Base-by-base conservation (phyloP, 2,797 vertebrate genomes). In the Danio aesculapii region DNA sequence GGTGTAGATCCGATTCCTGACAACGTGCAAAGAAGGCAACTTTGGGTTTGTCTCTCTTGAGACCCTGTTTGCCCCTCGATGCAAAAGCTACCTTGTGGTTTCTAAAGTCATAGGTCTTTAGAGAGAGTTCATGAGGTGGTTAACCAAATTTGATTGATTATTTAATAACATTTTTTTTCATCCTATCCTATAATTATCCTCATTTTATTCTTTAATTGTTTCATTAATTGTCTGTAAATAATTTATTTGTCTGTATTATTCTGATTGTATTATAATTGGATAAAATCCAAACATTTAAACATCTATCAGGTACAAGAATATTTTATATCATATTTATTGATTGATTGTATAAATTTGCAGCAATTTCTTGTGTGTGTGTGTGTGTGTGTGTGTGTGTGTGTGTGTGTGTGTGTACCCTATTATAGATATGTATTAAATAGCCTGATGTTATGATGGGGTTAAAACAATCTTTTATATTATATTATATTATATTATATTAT, bases 1-100 rank as follows among this genome's bases (percentile, higher is more conserved):
- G 77, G 72, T 82, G 78, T 84, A 64, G 77, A 78, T 72, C 72
- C 58, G 43, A 75, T 72, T 83, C 63, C 73, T 72, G 75, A 85
- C 78, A 83, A 82, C 47, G 70, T 86, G 82, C 81, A 86, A 86
- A 86, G 74, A 81, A 62, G 71, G 50, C 73, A 81, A 79, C 75
- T 84, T 46, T 68, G 47, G 67, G 57, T 44, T 72, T 63, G 52
- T 49, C 75, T 52, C 58, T 85, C 76, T 46, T 6, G 76, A 84
- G 83, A 83, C 58, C 57, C 58, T 46, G 75, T 69, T 72, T 14
- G 47, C 66, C 69, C 50, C 16, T 1, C 5, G 43, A 75, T 62
- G 55, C 53, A 72, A 13, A n/a, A 70, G 13, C 47, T 52, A 46
- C 58, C 9, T 9, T 17, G 8, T n/a, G 13, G 39, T 57, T 39